Conservation (phyloP, 2,888 invertebrate genomes). For the Leucania comma region DNA sequence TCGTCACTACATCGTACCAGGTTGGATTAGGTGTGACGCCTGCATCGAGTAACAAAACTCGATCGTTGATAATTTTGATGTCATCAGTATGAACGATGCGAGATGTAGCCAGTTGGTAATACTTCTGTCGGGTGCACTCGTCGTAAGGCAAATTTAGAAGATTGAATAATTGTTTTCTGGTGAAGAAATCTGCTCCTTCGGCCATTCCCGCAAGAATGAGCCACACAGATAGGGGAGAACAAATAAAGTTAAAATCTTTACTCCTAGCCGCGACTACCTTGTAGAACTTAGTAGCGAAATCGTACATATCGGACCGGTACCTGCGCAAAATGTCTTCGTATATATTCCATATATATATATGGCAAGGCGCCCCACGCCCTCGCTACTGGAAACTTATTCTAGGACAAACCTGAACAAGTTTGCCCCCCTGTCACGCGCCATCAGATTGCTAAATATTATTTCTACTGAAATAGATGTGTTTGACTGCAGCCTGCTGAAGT, state of each 20-base stretch:
- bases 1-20: conserved; percentile 52
- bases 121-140: conserved; percentile 54
- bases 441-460: too few relatives aligned
- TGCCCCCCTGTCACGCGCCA: too few relatives aligned
- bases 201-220: conserved; percentile 59
- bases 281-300: conserved; percentile 32
- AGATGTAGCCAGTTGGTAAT: conserved; percentile 55
- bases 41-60: conserved; percentile 56
- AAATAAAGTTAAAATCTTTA: conserved; percentile 47
- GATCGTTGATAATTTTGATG: conserved; percentile 47
- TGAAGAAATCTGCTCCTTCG: conserved; percentile 57
- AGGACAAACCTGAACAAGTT: too few relatives aligned
- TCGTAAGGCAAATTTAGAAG: conserved; percentile 58
- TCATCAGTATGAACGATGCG: conserved; percentile 45
- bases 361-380: too few relatives aligned
- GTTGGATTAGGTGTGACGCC: conserved; percentile 35
- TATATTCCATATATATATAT: too few relatives aligned
- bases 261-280: conserved; percentile 28
- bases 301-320: conserved; percentile 38
- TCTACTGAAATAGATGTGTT: too few relatives aligned
- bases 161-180: conserved; percentile 50
- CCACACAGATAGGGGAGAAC: conserved; percentile 61
- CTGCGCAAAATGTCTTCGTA: conserved; percentile 27
- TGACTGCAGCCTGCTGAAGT: too few relatives aligned
- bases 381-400: too few relatives aligned